Base-by-base conservation (phyloP, 2,113 vertebrate species). In the Sinocyclocheilus rhinocerous region DNA sequence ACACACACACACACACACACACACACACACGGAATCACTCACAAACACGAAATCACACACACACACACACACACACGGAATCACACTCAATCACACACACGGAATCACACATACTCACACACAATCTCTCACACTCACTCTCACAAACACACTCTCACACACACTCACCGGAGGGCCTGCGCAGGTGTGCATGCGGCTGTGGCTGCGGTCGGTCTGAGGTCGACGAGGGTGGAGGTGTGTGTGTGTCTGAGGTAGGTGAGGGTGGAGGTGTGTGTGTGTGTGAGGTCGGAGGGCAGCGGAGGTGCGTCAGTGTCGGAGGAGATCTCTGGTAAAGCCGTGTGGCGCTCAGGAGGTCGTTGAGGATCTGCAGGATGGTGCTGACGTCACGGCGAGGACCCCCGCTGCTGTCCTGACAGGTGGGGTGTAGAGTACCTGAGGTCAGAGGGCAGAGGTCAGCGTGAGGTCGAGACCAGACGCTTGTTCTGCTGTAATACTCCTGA, bases 361-460 rank as follows among this genome's bases (percentile, higher is more conserved):
- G 96, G 89, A 99, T 99, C 93, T 98, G 97, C 72, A 99, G 95
- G 88, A 99, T 97, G 90, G 97, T 97, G 91, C 93, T 91, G 1
- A 98, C 95, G 90, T 98, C 97, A 0, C 95, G 94, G 7, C 95
- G 94, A 0, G 96, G 97, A 88, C 95, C 95, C 45, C 95, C 95
- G 9, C 94, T 94, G 90, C 94, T 91, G 88, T 95, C 96, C 87
- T 97, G 97, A 92, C 95, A 96, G 90, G 95, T 95, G 20, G 97
- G 96, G 85, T 96, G 96, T 92, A 99, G 92, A 26, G 97, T 97
- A 92, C 97, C 97, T 99, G 90, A 0, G 65, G 6, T 0, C 15
- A 78, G 45, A 84, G 48, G 48, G 10, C 48, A 50, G 48, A 50
- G 52, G 4, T 1, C 0, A 18, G 4, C 3, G 20, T 55, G 10